Percentiles rank a stretch among this genome's conserved stretches.
Evolutionary conservation across 2,797 vertebrate genomes (phyloP).

Genomic region (Propithecus perrieri): DNA sequence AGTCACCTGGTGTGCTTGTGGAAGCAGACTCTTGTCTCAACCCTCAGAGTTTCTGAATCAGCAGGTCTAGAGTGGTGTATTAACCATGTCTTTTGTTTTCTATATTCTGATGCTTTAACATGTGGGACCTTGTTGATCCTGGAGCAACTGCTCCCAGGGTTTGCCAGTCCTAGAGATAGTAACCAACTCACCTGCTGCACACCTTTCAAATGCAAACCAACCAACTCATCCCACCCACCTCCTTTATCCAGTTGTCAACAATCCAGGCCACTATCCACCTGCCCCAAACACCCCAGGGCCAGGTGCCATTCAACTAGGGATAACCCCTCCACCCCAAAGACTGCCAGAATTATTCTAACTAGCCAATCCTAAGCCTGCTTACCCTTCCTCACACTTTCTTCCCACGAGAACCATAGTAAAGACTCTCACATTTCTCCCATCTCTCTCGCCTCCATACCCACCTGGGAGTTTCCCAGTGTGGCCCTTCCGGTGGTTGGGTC

Average conservation of each 20-base stretch:
- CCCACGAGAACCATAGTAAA: background rate
- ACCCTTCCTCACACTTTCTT: background rate
- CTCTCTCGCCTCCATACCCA: background rate
- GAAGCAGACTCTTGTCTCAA: background rate
- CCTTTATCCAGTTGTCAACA: background rate
- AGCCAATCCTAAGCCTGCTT: background rate
- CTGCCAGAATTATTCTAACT: background rate
- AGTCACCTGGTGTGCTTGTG: background rate
- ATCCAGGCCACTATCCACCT: background rate
- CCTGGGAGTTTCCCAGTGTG: background rate
- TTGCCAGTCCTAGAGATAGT: background rate
- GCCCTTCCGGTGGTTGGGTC: background rate
- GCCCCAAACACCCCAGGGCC: background rate
- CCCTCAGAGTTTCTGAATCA: background rate
- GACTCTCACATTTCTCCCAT: no score
- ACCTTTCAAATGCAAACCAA: background rate
- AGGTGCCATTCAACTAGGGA: background rate
- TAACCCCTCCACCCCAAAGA: background rate
- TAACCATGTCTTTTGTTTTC: background rate
- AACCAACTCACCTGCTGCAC: background rate
- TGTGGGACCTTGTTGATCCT: background rate
- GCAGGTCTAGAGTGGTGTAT: background rate
- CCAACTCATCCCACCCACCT: background rate
- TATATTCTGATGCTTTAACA: background rate
- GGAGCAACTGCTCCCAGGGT: background rate